A percentile compares a stretch with the other conserved stretches of the same genome.
These are phyloP conservation scores for Aethes cnicana DNA, from an alignment of 2,888 invertebrate genomes.

Conservation along the genomic window DNA sequence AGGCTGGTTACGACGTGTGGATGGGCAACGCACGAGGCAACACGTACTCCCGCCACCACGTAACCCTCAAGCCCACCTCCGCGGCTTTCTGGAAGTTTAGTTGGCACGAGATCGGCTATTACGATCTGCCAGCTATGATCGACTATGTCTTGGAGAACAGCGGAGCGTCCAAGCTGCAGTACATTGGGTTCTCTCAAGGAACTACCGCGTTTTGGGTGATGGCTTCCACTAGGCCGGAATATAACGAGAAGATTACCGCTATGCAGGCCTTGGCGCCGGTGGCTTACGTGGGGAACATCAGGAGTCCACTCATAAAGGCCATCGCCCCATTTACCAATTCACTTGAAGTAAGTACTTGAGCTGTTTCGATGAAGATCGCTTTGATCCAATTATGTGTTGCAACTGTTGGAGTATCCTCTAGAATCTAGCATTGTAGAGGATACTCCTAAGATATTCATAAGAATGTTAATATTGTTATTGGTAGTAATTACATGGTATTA, in stretches of 20 bases:
- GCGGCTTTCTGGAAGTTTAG: slow-evolving; percentile 80
- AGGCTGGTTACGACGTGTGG: slow-evolving; percentile 90
- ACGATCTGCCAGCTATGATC: slow-evolving; percentile 89
- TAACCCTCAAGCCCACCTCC: slow-evolving; percentile 56
- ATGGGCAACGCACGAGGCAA: slow-evolving; percentile 93
- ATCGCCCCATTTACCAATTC: slow-evolving; percentile 70
- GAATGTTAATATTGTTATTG: too few relatives aligned
- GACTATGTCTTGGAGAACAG: slow-evolving; percentile 84
- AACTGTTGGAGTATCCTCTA: too few relatives aligned
- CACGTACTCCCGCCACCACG: slow-evolving; percentile 86
- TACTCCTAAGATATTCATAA: too few relatives aligned
- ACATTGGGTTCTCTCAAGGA: slow-evolving; percentile 89
- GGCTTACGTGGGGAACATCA: slow-evolving; percentile 73
- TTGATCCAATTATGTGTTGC: not conserved
- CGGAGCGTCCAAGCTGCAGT: slow-evolving; percentile 81
- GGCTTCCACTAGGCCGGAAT: slow-evolving; percentile 80
- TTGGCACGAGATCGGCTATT: slow-evolving; percentile 89
- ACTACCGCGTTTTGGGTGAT: slow-evolving; percentile 84
- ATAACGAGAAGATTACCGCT: slow-evolving; percentile 81
- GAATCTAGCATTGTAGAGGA: too few relatives aligned
- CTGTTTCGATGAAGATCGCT: not conserved
- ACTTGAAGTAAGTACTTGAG: slow-evolving; percentile 67
- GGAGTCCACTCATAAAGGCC: slow-evolving; percentile 73
- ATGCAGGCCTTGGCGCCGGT: slow-evolving; percentile 85
- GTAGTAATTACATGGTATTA: too few relatives aligned